Evolutionary conservation across 2,888 invertebrate genomes (phyloP).

Genomic region (Drosophila macrospina): DNA sequence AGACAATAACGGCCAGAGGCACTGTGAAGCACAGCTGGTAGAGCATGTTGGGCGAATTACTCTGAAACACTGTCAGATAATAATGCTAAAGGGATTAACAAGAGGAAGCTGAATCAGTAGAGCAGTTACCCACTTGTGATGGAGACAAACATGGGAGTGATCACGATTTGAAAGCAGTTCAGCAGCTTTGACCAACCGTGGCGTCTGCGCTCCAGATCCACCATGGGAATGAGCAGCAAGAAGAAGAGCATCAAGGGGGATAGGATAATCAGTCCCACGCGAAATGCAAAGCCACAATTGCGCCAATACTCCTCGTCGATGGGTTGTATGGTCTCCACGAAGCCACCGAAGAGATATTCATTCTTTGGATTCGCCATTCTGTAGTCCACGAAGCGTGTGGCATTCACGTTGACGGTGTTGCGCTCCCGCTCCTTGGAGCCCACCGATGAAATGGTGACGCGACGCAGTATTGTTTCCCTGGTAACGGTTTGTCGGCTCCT

Average conservation of each 20-base stretch:
- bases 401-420: not conserved
- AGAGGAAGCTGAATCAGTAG: not conserved
- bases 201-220: not conserved
- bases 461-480: not conserved
- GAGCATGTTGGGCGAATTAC: not conserved
- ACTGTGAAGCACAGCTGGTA: slow-evolving; percentile 7
- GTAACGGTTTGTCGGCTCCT: not conserved
- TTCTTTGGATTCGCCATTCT: slow-evolving; percentile 1
- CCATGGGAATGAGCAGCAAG: slow-evolving; percentile 23
- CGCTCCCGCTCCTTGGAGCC: not conserved
- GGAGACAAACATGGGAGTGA: slow-evolving; percentile 15
- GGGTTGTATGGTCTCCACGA: slow-evolving; percentile 16
- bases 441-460: not conserved
- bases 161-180: slow-evolving; percentile 20
- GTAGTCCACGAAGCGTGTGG: slow-evolving; percentile 15
- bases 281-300: not conserved
- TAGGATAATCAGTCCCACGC: not conserved
- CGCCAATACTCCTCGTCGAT: slow-evolving; percentile 17
- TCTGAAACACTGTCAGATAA: not conserved
- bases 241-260: slow-evolving; percentile 12
- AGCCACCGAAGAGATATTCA: slow-evolving; percentile 3
- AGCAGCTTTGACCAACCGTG: slow-evolving; percentile 34
- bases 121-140: not conserved
- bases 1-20: slow-evolving; percentile 12
- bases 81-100: not conserved